phyloP scores from a whole-genome alignment of 2,797 vertebrate species.

The Toxotes lorentzi region DNA sequence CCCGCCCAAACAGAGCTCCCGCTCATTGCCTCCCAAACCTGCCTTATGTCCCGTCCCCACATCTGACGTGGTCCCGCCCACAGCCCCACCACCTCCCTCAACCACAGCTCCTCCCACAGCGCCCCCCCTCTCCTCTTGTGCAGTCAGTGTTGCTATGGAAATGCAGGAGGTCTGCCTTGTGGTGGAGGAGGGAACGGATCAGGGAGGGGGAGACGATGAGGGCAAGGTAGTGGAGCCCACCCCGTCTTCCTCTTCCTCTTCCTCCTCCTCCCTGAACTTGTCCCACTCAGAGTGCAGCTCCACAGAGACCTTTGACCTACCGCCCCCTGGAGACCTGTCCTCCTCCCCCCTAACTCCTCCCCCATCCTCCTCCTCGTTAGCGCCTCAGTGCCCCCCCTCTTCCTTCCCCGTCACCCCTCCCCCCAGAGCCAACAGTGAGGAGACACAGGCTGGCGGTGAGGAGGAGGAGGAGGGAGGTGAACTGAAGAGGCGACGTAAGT shows the following conservation, averaged over 20 bases:
- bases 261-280: slow-evolving; percentile 90
- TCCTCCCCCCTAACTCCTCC: slow-evolving; percentile 52
- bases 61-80: slow-evolving; percentile 77
- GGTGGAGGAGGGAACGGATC: slow-evolving; percentile 84
- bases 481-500: slow-evolving; percentile 92
- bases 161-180: slow-evolving; percentile 35
- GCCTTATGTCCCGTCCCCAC: slow-evolving; percentile 77
- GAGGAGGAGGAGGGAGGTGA: slow-evolving; percentile 81
- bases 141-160: slow-evolving; percentile 86
- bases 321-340: slow-evolving; percentile 88
- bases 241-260: slow-evolving; percentile 84
- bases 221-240: slow-evolving; percentile 38
- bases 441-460: slow-evolving; percentile 32
- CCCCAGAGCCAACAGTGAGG: slow-evolving; percentile 46
- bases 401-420: slow-evolving; percentile 65
- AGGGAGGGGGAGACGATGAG: slow-evolving; percentile 54
- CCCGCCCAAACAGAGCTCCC: slow-evolving; percentile 79
- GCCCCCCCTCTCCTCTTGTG: slow-evolving; percentile 83
- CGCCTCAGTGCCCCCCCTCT: slow-evolving; percentile 65
- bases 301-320: slow-evolving; percentile 92
- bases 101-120: slow-evolving; percentile 85
- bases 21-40: slow-evolving; percentile 82
- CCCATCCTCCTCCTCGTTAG: slow-evolving; percentile 32
- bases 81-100: slow-evolving; percentile 55
- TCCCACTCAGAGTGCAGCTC: slow-evolving; percentile 95